phyloP scores from a whole-genome alignment of 1,140 invertebrate genomes.

The Tachypleus tridentatus region DNA sequence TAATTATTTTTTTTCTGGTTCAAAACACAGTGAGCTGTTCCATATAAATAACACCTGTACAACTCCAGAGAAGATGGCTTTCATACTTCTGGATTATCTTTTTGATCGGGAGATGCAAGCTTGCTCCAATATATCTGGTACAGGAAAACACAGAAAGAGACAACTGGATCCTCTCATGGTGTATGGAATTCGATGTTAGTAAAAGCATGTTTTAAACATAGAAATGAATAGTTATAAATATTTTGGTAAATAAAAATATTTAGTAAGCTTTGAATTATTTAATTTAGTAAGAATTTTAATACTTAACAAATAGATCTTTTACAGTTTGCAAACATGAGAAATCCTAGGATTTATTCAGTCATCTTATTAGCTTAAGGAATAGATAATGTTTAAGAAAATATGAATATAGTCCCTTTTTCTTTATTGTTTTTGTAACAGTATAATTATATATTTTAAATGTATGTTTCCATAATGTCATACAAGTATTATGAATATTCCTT shows the following conservation, averaged over 20 bases:
- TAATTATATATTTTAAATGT: neutral
- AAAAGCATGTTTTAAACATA: neutral
- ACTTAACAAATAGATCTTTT: neutral
- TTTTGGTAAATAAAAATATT: slow-evolving; percentile 3
- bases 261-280: slow-evolving; percentile 7
- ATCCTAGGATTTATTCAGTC: slow-evolving; percentile 26
- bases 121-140: slow-evolving; percentile 36
- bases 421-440: neutral
- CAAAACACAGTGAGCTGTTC: slow-evolving; percentile 8
- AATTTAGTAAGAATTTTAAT: neutral
- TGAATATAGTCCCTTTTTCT: no score
- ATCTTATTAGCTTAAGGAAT: slow-evolving; percentile 29
- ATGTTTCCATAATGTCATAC: neutral
- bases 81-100: slow-evolving; percentile 37
- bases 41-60: slow-evolving; percentile 41
- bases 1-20: no score
- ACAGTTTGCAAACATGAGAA: neutral
- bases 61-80: slow-evolving; percentile 39
- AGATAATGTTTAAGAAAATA: neutral
- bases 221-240: neutral
- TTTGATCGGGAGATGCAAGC: slow-evolving; percentile 40
- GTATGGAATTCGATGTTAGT: slow-evolving; percentile 38
- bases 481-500: neutral
- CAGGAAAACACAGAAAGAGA: slow-evolving; percentile 38
- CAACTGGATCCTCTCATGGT: slow-evolving; percentile 38